Base-by-base conservation (phyloP, 2,888 invertebrate genomes). In the Hecatera dysodea region DNA sequence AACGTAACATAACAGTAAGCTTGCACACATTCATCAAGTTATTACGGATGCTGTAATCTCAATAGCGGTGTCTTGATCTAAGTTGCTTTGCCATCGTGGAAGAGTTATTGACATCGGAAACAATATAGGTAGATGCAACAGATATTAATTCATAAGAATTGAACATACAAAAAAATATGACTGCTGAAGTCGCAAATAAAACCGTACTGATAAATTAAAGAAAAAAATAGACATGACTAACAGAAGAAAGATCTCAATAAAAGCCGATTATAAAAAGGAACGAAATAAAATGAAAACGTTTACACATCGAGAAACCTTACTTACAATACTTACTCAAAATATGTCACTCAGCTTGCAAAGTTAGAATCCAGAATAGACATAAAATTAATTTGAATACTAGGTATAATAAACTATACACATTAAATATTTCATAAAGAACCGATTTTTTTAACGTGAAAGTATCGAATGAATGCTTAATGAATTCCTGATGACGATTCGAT, bases 401-500 rank as follows among this genome's bases (percentile, higher is more conserved):
- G 1, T 7, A 44, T 44, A 19, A 44, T 15, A 44, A 8, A 19
- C 15, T 15, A 22, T 56, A 15, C 15, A 36, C n/a, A 22, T 33
- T 36, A 36, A 22, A 22, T 2, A 64, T 44, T 56, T 27, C 6
- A 77, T 22, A 57, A n/a, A 9, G 24, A 52, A 74, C n/a, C 46
- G 17, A 81, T 69, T 76, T 72, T 39, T 77, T 74, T 55, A 66
- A 39, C 44, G 83, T 75, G 84, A 84, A 84, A 84, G 84, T 84
- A 42, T 61, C 29, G 52, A 59, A 59, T 36, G 52, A 52, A 67
- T 81, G 72, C 69, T 62, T 55, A 62, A 71, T 82, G 81, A 87
- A 87, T 84, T 64, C 63, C 56, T 78, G 67, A 83, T 72, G 70
- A 81, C 84, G 77, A 80, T 82, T 88, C 87, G 84, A 90, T 86